phyloP scores from a whole-genome alignment of 2,113 vertebrate species.

The Mormoops blainvillei region DNA sequence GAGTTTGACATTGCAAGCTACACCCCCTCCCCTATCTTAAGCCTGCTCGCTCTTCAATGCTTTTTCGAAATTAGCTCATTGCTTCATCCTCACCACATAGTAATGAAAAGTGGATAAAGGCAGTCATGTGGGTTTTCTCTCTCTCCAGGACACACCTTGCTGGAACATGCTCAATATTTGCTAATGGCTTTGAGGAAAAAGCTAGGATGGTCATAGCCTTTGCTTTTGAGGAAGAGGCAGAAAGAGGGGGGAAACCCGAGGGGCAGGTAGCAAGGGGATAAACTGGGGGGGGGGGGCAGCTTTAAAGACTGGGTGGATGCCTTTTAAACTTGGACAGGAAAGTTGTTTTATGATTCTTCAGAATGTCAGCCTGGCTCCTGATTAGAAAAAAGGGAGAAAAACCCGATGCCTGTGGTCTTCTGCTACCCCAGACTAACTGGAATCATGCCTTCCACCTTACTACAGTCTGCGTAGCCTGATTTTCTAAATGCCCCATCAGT shows the following conservation, averaged over 20 bases:
- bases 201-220: not conserved
- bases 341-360: not conserved
- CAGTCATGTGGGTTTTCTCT: not conserved
- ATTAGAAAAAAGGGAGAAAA: not conserved
- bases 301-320: not conserved
- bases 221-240: conserved; percentile 23
- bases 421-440: not conserved
- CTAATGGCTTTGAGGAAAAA: conserved; percentile 23
- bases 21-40: not conserved
- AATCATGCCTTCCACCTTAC: not conserved
- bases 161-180: conserved; percentile 51
- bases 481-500: not conserved
- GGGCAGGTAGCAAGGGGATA: not conserved
- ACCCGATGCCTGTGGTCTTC: not conserved
- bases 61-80: conserved; percentile 39
- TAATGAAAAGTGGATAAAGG: conserved; percentile 59
- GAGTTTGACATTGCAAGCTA: conserved; percentile 1
- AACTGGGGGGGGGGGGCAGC: not conserved
- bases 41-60: not conserved
- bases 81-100: conserved; percentile 11
- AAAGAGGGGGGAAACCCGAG: not conserved
- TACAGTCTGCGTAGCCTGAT: not conserved
- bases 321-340: conserved; percentile 19
- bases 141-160: not conserved
- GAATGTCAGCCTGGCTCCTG: not conserved